Evolutionary conservation across 37 sponge, comb jelly and placozoan species (phyloP).

Genomic region (Amphimedon queenslandica): DNA sequence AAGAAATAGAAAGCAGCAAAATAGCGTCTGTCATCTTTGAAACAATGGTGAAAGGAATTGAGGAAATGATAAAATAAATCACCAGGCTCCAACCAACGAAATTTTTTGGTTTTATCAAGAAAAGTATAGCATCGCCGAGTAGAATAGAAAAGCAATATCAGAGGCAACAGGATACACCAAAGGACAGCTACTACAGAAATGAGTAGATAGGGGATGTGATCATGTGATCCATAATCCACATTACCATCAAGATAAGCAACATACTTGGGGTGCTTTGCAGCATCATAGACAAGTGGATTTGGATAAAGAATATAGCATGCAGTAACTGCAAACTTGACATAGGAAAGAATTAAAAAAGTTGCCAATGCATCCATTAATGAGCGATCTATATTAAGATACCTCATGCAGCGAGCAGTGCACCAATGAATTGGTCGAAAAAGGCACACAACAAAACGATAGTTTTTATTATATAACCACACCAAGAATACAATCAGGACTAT

Average conservation of each 20-base stretch:
- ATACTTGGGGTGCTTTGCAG: too few species aligned
- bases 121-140: neutral
- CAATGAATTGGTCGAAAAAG: constrained; percentile 5
- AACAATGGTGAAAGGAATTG: constrained; percentile 31
- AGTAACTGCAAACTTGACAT: neutral
- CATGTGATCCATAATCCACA: too few species aligned
- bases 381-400: neutral
- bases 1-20: constrained; percentile 34
- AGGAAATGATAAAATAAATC: constrained; percentile 11
- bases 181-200: too few species aligned
- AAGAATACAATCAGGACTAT: neutral
- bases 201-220: too few species aligned
- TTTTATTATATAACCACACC: neutral
- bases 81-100: constrained; percentile 1
- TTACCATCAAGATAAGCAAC: too few species aligned
- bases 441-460: neutral
- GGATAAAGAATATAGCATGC: neutral
- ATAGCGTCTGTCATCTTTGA: constrained; percentile 23
- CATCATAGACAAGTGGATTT: too few species aligned
- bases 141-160: too few species aligned
- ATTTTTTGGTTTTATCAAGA: neutral
- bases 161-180: too few species aligned
- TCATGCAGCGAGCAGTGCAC: neutral
- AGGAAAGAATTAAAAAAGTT: constrained; percentile 20
- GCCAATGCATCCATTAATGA: constrained; percentile 27